Conservation (phyloP, 2,888 invertebrate species). For the Melipona beecheii region DNA sequence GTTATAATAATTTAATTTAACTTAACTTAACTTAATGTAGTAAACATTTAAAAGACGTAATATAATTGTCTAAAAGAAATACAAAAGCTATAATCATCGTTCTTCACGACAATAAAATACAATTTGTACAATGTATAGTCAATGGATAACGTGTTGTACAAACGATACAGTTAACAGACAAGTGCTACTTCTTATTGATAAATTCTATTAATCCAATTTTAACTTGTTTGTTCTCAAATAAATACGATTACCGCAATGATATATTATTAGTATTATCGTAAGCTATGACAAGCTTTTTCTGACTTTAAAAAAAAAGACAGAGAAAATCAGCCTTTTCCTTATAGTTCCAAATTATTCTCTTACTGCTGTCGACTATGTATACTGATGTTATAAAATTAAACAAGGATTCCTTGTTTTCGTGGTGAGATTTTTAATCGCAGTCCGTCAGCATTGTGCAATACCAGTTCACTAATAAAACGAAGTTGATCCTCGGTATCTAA, state of each 20-base stretch:
- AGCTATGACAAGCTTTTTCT: not conserved
- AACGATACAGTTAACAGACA: not conserved
- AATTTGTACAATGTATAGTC: not conserved
- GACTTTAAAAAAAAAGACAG: not conserved
- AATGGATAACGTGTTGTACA: not conserved
- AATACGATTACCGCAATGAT: not conserved
- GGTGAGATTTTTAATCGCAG: slow-evolving; percentile 75
- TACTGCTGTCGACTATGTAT: not conserved
- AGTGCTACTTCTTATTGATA: not conserved
- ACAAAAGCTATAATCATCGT: not conserved
- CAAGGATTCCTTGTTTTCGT: slow-evolving; percentile 35
- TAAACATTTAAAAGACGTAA: not conserved
- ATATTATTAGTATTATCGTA: slow-evolving; percentile 4
- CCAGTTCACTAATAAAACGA: slow-evolving; percentile 83
- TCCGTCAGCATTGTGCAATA: slow-evolving; percentile 80
- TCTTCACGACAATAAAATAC: too few relatives aligned
- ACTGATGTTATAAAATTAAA: not conserved
- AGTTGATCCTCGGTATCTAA: slow-evolving; percentile 82
- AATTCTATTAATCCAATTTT: not conserved
- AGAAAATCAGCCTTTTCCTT: slow-evolving; percentile 6
- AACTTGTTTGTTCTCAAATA: not conserved
- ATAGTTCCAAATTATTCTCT: not conserved
- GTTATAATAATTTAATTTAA: not conserved
- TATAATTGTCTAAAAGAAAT: not conserved
- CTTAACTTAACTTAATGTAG: not conserved